Evolutionary conservation across 2,888 invertebrate species (phyloP).

Genomic region (Aproaerema taeniolella): DNA sequence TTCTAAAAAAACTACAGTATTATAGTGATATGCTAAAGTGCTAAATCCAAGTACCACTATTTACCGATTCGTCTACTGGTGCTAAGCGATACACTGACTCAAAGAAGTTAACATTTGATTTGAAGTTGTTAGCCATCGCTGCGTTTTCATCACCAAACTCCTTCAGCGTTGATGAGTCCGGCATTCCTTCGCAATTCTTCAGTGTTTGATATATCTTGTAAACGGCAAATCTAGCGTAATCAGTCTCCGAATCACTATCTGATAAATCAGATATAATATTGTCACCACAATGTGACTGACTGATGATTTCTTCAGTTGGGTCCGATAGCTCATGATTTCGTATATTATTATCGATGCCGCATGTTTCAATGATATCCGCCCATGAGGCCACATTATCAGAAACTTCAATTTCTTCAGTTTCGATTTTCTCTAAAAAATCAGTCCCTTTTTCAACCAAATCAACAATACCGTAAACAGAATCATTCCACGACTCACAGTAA

Average conservation of each 20-base stretch:
- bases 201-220: constrained; percentile 55
- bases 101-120: constrained; percentile 32
- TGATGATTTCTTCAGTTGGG: constrained; percentile 43
- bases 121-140: constrained; percentile 21
- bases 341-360: constrained; percentile 35
- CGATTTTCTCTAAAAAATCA: constrained; percentile 2
- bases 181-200: constrained; percentile 39
- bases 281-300: constrained; percentile 27
- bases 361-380: constrained; percentile 52
- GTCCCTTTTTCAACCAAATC: constrained; percentile 27
- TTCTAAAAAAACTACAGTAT: background rate
- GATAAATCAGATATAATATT: constrained; percentile 33
- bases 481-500: constrained; percentile 49
- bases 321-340: too few species aligned
- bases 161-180: constrained; percentile 60
- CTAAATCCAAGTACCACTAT: constrained; percentile 29
- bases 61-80: constrained; percentile 48
- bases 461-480: constrained; percentile 59
- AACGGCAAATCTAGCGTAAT: constrained; percentile 54
- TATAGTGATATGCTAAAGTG: constrained; percentile 7
- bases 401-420: constrained; percentile 25
- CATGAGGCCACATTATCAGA: constrained; percentile 39
- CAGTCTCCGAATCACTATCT: constrained; percentile 38
- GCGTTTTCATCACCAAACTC: constrained; percentile 34
- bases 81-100: constrained; percentile 50